Evolutionary conservation across 2,888 invertebrate genomes (phyloP), one percentile per base, ranked within the genome.

Genomic region (Dichetophora obliterata): DNA sequence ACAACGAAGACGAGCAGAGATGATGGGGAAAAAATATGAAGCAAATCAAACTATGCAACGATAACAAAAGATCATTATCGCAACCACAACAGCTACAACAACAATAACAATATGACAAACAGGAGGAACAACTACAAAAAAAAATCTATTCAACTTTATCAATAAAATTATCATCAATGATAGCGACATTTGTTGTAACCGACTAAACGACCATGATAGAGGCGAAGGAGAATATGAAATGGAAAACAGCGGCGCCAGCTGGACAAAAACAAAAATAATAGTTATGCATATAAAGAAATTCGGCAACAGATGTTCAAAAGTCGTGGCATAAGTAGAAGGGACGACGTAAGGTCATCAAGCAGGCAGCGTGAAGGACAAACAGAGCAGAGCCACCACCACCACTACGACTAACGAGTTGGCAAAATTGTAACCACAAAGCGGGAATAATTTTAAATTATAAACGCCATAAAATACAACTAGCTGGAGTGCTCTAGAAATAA

Each of bases 251-350:
- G 22, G 14, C 66, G 22, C 14, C 66, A 43, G 43, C 19, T 24
- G n/a, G 31, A 27, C 27, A 16, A 34, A 57, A 22, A 24, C 48
- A 34, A 11, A 66, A n/a, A 22, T 22, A 22, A 66, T 66, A 22
- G n/a, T 34, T 54, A 52, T 48, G 43, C 22, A 72, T 9, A 61
- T 24, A 72, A 48, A 59, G 43, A 50, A 75, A 66, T 75, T 66
- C 27, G 68, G 68, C 66, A 75, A 75, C 75, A 75, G 75, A 75
- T 75, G 75, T 66, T 68, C 66, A 52, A 65, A 65, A 54, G 63
- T 5, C 19, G 16, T 14, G 22, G 3, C 43, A n/a, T 37, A 14
- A 43, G 16, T 11, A 5, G 8, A 16, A 14, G 16, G n/a, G 31
- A 2, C 1, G 1, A 43, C 11, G 43, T 1, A 11, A 71, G 34